Evolutionary conservation across 2,113 vertebrate genomes (phyloP).

Genomic region (Varanus komodoensis): DNA sequence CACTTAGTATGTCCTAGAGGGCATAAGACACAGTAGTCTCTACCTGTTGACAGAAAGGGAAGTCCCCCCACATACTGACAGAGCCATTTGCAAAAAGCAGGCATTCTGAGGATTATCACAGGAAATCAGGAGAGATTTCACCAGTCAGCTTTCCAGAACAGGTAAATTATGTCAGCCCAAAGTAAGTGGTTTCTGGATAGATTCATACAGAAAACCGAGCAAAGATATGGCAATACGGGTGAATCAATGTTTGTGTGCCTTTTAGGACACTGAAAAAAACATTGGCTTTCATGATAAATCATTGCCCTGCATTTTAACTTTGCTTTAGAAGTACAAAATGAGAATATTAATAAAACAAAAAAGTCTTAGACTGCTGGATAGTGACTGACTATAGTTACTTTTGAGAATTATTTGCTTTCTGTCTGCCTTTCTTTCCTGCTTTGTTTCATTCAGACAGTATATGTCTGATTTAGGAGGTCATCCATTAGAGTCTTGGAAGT

Average conservation of each 20-base stretch:
- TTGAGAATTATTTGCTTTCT: constrained; percentile 50
- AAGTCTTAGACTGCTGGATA: constrained; percentile 45
- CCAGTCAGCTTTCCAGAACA: background rate
- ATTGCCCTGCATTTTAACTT: constrained; percentile 39
- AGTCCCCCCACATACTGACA: too few relatives aligned
- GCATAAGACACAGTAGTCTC: too few relatives aligned
- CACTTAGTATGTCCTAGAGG: background rate
- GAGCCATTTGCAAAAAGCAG: background rate
- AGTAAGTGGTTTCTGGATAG: background rate
- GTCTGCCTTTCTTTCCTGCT: constrained; percentile 5
- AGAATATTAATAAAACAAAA: constrained; percentile 29
- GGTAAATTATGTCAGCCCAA: background rate
- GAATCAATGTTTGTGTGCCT: constrained; percentile 16
- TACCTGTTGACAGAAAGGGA: too few relatives aligned
- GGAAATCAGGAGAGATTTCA: background rate
- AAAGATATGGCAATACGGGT: background rate
- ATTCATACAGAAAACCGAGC: background rate
- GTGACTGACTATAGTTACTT: constrained; percentile 44
- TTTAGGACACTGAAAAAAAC: background rate
- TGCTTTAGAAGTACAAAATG: constrained; percentile 28
- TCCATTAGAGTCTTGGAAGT: constrained; percentile 46
- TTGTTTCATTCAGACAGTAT: constrained; percentile 25
- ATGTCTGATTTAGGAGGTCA: constrained; percentile 53
- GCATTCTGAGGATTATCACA: background rate
- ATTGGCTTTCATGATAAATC: background rate